Evolutionary conservation across 2,888 invertebrate species (phyloP), one percentile per base, ranked within the genome.

Genomic region (Ariolimax columbianus): DNA sequence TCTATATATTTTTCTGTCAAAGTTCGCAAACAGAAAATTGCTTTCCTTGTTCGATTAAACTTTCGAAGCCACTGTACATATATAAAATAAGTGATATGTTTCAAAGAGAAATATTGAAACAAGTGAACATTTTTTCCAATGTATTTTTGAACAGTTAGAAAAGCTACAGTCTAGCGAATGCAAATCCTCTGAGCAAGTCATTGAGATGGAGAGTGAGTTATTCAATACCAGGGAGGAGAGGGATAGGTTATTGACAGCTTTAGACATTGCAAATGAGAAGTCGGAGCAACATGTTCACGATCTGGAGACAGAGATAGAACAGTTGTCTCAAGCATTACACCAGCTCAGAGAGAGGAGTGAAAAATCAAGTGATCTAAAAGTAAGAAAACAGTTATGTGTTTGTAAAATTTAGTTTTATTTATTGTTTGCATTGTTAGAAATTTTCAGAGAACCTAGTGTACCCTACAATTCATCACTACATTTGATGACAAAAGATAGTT

Each of bases 311-410:
- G 98, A 98, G 91, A 97, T 97, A 91, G 97, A 97, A 92, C 95
- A 97, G 89, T 96, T 98, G 87, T 96, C 97, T 94, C 96, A 96
- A 90, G 95, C 97, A 63, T 96, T 97, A 88, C 97, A 97, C 92
- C 97, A 96, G 40, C 77, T 97, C 86, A 96, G 97, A 93, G 96
- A 97, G 89, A 95, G 97, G 47, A 94, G 91, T 96, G 97, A 68
- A 96, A 97, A 94, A 96, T 97, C 94, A 94, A 92, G 92, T 78
- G 94, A 94, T 88, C 89, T 92, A 9, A 90, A 93, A 73, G 86
- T 85, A 63, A 66, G 30, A 33, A 33, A 17, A 30, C 66, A 43
- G 78, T 72, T 0, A 4, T 59, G 66, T 33, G 66, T 17, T 66
- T 33, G 30, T 33, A 30, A 33, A 9, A 17, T 63, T 4, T 63